Conservation (phyloP, 2,888 invertebrate genomes). For the Trachelus stipa region DNA sequence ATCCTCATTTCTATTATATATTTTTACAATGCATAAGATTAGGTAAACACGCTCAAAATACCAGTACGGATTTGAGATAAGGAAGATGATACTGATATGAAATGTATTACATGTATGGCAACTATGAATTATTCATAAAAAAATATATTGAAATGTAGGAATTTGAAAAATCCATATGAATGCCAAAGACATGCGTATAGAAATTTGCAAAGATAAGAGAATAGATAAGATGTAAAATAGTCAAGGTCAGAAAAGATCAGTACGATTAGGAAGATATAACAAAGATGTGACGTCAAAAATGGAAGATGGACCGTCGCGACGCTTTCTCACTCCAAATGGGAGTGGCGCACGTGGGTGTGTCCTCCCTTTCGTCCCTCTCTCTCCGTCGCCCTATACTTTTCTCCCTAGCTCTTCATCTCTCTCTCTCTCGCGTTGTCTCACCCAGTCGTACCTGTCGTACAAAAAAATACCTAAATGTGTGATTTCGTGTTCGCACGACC, state of each 20-base stretch:
- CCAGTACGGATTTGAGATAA: not conserved
- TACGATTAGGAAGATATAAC: not conserved
- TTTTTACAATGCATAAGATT: not conserved
- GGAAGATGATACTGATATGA: too few relatives aligned
- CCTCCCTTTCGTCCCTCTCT: constrained; percentile 17
- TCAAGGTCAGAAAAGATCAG: too few relatives aligned
- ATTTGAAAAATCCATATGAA: too few relatives aligned
- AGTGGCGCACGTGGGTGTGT: constrained; percentile 62
- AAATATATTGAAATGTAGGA: too few relatives aligned
- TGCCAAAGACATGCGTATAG: too few relatives aligned
- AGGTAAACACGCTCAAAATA: not conserved
- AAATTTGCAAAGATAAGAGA: not conserved
- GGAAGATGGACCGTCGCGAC: constrained; percentile 13
- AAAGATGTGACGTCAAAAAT: constrained; percentile 10
- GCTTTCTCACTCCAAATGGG: constrained; percentile 49
- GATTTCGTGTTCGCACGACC: not conserved
- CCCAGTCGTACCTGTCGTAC: not conserved
- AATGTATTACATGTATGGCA: too few relatives aligned
- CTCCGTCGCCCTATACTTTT: not conserved
- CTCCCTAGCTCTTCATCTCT: not conserved
- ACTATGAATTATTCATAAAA: too few relatives aligned
- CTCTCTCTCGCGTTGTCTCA: not conserved
- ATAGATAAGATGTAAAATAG: not conserved
- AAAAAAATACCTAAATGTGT: not conserved
- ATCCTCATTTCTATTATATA: not conserved